Conservation (phyloP, 2,797 vertebrate species). For the Corythornis leucogaster region DNA sequence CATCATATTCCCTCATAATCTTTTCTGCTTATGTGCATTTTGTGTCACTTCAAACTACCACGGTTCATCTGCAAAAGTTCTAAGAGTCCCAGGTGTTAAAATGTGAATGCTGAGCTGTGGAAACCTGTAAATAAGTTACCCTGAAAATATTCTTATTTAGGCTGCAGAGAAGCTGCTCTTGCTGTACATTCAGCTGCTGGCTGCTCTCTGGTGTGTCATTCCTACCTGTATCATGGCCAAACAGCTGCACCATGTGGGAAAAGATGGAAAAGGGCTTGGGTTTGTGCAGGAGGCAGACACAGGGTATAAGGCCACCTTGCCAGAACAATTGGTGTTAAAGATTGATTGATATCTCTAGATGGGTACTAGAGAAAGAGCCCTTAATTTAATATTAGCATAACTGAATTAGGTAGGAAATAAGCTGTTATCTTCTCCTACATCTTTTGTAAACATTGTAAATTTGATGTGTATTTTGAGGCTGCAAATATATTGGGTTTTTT, state of each 20-base stretch:
- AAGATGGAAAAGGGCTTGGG: neutral
- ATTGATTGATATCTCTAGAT: neutral
- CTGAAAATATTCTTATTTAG: neutral
- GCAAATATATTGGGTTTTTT: neutral
- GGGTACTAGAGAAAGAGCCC: neutral
- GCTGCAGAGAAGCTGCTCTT: neutral
- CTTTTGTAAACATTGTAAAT: neutral
- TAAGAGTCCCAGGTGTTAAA: neutral
- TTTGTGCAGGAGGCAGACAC: neutral
- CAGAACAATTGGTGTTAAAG: neutral
- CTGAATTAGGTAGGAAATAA: neutral
- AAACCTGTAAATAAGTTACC: neutral
- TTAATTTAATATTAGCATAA: neutral
- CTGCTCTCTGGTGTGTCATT: neutral
- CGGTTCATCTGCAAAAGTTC: neutral
- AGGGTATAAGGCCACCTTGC: neutral
- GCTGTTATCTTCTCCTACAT: neutral
- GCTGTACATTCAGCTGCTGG: rapidly evolving
- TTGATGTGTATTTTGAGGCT: neutral
- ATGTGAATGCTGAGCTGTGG: neutral
- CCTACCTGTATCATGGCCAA: neutral
- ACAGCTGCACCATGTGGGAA: neutral
- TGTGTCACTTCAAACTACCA: neutral
- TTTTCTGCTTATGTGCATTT: neutral
- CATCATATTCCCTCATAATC: neutral